These are phyloP conservation scores for Electrophaes corylata DNA, from an alignment of 2,888 invertebrate genomes.

Conservation along the genomic window DNA sequence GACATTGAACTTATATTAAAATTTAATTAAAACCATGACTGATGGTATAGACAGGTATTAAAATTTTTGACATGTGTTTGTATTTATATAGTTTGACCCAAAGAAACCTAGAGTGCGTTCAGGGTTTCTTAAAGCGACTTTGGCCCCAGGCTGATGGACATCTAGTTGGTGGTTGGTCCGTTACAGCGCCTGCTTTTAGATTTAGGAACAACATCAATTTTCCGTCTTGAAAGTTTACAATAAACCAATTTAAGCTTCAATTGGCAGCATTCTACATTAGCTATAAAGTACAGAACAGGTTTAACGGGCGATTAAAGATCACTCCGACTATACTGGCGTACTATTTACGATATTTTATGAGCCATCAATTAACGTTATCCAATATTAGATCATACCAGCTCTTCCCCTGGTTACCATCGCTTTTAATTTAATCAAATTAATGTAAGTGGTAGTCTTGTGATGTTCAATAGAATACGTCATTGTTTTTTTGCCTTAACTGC, in stretches of 20 bases:
- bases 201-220: slow-evolving; percentile 28
- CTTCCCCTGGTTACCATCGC: neutral
- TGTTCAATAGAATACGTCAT: neutral
- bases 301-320: slow-evolving; percentile 63
- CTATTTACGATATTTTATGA: slow-evolving; percentile 54
- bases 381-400: slow-evolving; percentile 39
- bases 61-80: no score
- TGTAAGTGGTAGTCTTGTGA: neutral
- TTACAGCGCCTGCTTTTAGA: slow-evolving; percentile 1
- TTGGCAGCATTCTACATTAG: slow-evolving; percentile 40
- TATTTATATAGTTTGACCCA: no score
- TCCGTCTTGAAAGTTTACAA: slow-evolving; percentile 37
- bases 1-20: no score
- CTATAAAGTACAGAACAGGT: slow-evolving; percentile 49
- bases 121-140: no score
- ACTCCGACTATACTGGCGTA: slow-evolving; percentile 49
- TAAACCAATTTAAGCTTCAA: slow-evolving; percentile 36
- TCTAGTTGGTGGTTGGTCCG: neutral
- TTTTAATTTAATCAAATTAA: neutral
- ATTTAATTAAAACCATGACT: no score
- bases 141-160: no score
- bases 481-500: neutral
- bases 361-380: slow-evolving; percentile 54
- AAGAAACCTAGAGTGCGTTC: no score
- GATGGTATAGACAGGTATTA: no score